A percentile compares a stretch with the other conserved stretches of the same genome.
These are phyloP conservation scores for Leiothrix lutea DNA, from an alignment of 2,113 vertebrate genomes.

Conservation along the genomic window DNA sequence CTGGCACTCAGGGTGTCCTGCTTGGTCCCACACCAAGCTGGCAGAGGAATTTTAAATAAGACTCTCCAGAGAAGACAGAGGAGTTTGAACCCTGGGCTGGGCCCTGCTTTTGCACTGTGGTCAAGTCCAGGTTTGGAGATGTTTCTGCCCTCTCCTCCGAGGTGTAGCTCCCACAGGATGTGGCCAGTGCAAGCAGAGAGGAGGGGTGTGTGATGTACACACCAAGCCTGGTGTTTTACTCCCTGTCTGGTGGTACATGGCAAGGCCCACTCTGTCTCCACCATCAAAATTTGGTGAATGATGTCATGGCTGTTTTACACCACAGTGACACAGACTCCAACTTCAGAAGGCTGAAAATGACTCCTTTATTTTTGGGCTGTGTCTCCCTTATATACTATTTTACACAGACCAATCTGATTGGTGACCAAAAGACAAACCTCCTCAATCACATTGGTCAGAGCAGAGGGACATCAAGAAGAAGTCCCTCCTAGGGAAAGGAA, in stretches of 20 bases:
- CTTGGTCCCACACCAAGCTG: not conserved
- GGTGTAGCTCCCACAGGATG: conserved; percentile 45
- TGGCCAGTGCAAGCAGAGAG: not conserved
- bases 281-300: not conserved
- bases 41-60: not conserved
- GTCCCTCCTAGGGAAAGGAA: no score
- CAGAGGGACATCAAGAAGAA: no score
- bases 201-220: not conserved
- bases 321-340: no score
- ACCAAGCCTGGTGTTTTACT: not conserved
- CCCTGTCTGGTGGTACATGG: not conserved
- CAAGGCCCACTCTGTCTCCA: not conserved
- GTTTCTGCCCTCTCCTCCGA: conserved; percentile 84
- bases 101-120: not conserved
- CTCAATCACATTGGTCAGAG: no score
- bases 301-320: no score
- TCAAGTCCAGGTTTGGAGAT: conserved; percentile 47
- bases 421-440: no score
- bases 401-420: no score
- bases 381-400: no score
- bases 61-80: not conserved
- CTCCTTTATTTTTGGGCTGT: no score
- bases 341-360: no score
- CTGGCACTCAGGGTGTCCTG: not conserved
- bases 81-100: not conserved